phyloP scores from a whole-genome alignment of 2,797 vertebrate species.

The Mionectes olivaceus region DNA sequence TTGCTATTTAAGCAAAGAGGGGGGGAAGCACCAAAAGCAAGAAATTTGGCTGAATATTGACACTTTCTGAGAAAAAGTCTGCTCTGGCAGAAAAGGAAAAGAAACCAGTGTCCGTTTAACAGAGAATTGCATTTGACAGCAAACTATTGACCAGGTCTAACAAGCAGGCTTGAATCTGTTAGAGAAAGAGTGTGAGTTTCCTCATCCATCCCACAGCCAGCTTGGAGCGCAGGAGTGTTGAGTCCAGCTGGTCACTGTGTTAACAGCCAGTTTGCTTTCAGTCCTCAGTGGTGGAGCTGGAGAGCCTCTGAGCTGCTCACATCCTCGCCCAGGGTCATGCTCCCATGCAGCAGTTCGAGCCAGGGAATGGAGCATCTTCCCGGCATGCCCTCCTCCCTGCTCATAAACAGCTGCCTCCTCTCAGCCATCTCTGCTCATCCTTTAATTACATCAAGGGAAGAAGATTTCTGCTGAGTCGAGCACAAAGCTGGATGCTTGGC shows the following conservation, averaged over 20 bases:
- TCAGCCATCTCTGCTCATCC: neutral
- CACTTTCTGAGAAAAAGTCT: constrained; percentile 16
- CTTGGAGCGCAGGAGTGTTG: neutral
- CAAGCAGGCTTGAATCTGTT: neutral
- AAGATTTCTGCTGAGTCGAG: constrained; percentile 42
- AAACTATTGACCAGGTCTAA: constrained; percentile 64
- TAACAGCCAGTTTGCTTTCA: constrained; percentile 23
- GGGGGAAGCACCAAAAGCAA: neutral
- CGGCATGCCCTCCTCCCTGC: neutral
- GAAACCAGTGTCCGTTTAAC: neutral
- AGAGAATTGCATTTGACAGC: constrained; percentile 53
- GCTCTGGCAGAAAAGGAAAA: neutral
- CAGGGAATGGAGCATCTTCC: constrained; percentile 8
- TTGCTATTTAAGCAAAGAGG: neutral
- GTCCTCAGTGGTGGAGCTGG: neutral
- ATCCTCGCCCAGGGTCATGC: neutral
- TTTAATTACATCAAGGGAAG: constrained; percentile 46
- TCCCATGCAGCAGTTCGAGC: neutral
- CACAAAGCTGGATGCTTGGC: neutral
- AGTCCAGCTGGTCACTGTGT: neutral
- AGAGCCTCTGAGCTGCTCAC: neutral
- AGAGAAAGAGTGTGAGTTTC: neutral
- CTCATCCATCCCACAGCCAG: neutral
- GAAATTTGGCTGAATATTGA: constrained; percentile 31
- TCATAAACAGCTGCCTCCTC: neutral